Base-by-base conservation (phyloP, 1,140 invertebrate species). In the Pachypeltis micranthus region DNA sequence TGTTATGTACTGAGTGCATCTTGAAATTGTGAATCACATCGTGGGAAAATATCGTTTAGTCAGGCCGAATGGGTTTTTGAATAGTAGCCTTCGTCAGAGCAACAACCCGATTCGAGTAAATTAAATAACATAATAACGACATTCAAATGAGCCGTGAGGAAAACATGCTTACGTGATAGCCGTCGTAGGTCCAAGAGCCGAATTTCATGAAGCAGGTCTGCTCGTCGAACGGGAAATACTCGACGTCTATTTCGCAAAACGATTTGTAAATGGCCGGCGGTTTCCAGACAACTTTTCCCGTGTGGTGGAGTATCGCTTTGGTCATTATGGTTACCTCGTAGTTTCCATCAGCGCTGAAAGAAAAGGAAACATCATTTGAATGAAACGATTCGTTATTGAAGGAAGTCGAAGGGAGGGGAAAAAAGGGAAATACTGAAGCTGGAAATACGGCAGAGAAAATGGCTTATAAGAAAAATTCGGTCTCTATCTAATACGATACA, bases 281-380 rank as follows among this genome's bases (percentile, higher is more conserved):
- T 72, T 96, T 95, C 95, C 95, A 98, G 34, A 90, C 79, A 28
- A 98, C 93, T 77, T 88, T 91, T 21, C 95, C 95, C 66, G 90
- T 90, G 73, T 92, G 87, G 72, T 93, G 88, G 27, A 93, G 79
- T 70, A 93, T 91, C 63, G 91, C 91, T 78, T 93, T 92, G 64
- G 93, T 96, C 92, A 96, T 96, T 74, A 96, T 93, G 67, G 92
- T 95, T 70, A 96, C 92, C 79, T 97, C 93, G 77, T 96, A 98
- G 79, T 96, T 96, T 65, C 95, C 94, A 74, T 98, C 95, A 65
- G 95, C 94, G 77, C 91, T 93, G 79, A 51, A 57, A 57, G 27
- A 57, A 39, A 39, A 39, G n/a, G n/a, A 39, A 39, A 39, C 7
- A 39, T 39, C 34, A 39, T 10, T 10, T 39, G 10, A 39, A 39